These are phyloP conservation scores for Raphicerus campestris DNA, from an alignment of 2,113 vertebrate species.

Conservation along the genomic window DNA sequence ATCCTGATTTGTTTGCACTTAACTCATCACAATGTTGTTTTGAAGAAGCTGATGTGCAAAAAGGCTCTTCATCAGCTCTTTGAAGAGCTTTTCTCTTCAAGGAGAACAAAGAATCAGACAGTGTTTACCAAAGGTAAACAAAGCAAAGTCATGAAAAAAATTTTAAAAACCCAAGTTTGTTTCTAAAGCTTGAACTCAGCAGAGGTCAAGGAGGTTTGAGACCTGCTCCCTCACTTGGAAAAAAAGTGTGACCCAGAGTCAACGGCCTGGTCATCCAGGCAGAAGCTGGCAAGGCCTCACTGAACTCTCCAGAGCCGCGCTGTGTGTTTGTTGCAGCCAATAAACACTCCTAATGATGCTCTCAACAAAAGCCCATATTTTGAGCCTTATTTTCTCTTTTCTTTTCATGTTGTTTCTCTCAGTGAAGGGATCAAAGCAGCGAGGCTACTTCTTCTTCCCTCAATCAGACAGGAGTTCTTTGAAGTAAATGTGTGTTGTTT, in stretches of 20 bases:
- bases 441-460: conserved; percentile 57
- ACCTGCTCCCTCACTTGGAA: not conserved
- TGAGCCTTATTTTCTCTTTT: conserved; percentile 36
- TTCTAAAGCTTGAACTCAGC: conserved; percentile 36
- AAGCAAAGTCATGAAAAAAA: not conserved
- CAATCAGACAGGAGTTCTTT: conserved; percentile 74
- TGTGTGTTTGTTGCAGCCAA: conserved; percentile 23
- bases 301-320: not conserved
- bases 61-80: conserved; percentile 58
- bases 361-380: conserved; percentile 48
- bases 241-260: not conserved
- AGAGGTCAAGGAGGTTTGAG: conserved; percentile 22
- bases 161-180: not conserved
- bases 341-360: conserved; percentile 44
- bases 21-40: conserved; percentile 55
- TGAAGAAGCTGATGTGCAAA: conserved; percentile 56
- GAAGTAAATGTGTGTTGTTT: conserved; percentile 58
- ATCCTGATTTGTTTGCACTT: conserved; percentile 61
- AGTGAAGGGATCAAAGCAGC: conserved; percentile 75
- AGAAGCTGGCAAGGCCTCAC: not conserved
- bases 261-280: not conserved
- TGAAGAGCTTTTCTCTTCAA: conserved; percentile 36
- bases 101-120: not conserved
- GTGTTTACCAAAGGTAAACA: conserved; percentile 53
- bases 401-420: conserved; percentile 71